Conservation (phyloP, 2,797 vertebrate genomes). For the Champsocephalus gunnari region DNA sequence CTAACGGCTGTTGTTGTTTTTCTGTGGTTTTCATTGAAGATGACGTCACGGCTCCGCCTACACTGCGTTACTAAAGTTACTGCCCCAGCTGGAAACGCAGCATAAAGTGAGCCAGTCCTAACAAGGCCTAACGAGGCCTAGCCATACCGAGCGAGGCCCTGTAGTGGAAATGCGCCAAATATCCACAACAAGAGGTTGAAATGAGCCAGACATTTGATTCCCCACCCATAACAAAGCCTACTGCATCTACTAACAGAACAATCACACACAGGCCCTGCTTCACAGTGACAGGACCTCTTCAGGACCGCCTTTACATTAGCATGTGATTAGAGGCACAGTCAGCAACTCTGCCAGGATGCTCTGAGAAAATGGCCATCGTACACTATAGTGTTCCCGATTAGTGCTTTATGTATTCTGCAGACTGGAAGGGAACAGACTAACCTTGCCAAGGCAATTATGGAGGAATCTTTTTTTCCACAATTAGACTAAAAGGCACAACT, state of each 20-base stretch:
- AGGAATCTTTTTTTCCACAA: slow-evolving; percentile 30
- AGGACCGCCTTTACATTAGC: slow-evolving; percentile 66
- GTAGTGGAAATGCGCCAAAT: background rate
- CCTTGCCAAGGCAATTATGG: slow-evolving; percentile 57
- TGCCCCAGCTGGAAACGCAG: too few species aligned
- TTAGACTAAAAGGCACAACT: slow-evolving; percentile 37
- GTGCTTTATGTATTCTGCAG: slow-evolving; percentile 61
- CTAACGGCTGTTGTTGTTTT: too few species aligned
- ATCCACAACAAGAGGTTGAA: slow-evolving; percentile 29
- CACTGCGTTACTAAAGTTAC: too few species aligned
- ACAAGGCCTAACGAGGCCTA: too few species aligned
- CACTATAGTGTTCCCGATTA: slow-evolving; percentile 70
- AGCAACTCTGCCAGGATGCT: slow-evolving; percentile 61
- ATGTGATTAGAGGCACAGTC: slow-evolving; percentile 75
- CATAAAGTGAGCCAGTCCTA: too few species aligned
- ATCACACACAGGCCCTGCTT: slow-evolving; percentile 36
- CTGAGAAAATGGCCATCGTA: slow-evolving; percentile 56
- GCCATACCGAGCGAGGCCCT: too few species aligned
- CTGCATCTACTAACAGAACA: slow-evolving; percentile 29
- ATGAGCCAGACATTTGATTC: slow-evolving; percentile 35
- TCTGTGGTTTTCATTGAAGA: too few species aligned
- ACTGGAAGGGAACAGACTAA: slow-evolving; percentile 54
- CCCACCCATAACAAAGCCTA: slow-evolving; percentile 30
- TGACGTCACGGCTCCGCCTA: too few species aligned
- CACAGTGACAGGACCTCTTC: slow-evolving; percentile 56